A percentile compares a stretch with the other conserved stretches of the same genome.
phyloP scores from a whole-genome alignment of 1,140 invertebrate genomes.

The Ceratina calcarata region DNA sequence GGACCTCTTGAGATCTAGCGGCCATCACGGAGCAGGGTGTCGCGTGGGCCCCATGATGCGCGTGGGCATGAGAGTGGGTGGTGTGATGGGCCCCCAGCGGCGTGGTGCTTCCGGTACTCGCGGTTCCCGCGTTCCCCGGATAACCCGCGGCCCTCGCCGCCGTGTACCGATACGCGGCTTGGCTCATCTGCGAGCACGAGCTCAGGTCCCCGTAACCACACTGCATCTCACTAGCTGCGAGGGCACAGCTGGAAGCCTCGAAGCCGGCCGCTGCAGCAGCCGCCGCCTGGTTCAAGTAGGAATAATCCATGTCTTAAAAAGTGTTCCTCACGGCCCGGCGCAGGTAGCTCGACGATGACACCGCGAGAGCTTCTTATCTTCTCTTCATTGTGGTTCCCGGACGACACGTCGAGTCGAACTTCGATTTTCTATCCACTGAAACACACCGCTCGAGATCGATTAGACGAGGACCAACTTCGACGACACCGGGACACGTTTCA shows the following conservation, averaged over 20 bases:
- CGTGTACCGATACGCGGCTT: slow-evolving; percentile 87
- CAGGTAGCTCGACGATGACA: neutral
- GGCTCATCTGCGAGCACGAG: slow-evolving; percentile 92
- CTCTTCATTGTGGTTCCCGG: neutral
- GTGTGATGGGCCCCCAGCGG: slow-evolving; percentile 76
- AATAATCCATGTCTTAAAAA: slow-evolving; percentile 83
- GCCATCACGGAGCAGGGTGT: slow-evolving; percentile 84
- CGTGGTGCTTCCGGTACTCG: slow-evolving; percentile 71
- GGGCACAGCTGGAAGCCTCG: slow-evolving; percentile 84
- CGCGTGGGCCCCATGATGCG: slow-evolving; percentile 75
- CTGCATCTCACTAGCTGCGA: slow-evolving; percentile 85
- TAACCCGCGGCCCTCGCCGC: slow-evolving; percentile 80
- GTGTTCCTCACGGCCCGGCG: neutral
- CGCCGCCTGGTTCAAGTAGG: slow-evolving; percentile 86
- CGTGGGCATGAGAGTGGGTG: slow-evolving; percentile 79
- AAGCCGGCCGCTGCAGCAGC: slow-evolving; percentile 83
- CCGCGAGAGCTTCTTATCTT: neutral
- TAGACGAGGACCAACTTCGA: neutral
- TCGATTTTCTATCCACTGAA: neutral
- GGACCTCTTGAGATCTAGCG: slow-evolving; percentile 81
- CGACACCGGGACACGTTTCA: too few relatives aligned
- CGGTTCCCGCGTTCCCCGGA: slow-evolving; percentile 73
- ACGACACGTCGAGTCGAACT: neutral
- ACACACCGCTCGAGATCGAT: neutral
- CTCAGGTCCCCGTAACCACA: slow-evolving; percentile 91